Conservation (phyloP, 2,113 vertebrate genomes). For the Morone chrysops region DNA sequence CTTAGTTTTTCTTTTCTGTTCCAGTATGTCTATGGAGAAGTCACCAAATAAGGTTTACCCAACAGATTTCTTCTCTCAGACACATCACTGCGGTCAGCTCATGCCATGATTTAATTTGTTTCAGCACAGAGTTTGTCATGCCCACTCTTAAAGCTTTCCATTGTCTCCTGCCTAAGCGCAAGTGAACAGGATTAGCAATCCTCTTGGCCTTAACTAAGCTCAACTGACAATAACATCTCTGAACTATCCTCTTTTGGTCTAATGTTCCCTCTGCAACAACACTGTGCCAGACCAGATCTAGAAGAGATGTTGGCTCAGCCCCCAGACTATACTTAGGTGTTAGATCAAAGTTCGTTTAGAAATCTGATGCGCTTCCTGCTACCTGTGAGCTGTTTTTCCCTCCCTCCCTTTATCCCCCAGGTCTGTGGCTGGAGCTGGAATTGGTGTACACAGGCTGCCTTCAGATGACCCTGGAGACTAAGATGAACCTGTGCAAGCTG, state of each 20-base stretch:
- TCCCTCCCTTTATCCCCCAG: constrained; percentile 64
- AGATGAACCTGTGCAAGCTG: constrained; percentile 91
- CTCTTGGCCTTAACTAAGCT: constrained; percentile 56
- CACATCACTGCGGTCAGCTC: constrained; percentile 19
- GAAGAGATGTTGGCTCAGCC: neutral
- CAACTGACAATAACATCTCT: constrained; percentile 24
- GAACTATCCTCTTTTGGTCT: constrained; percentile 10
- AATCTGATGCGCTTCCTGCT: constrained; percentile 4
- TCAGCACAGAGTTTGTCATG: constrained; percentile 27
- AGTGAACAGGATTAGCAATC: constrained; percentile 57
- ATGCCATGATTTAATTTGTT: constrained; percentile 48
- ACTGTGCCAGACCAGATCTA: constrained; percentile 23
- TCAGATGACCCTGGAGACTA: constrained; percentile 90
- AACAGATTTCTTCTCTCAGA: constrained; percentile 22
- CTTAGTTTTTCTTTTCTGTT: neutral
- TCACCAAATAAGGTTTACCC: neutral
- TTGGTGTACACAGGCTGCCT: constrained; percentile 87
- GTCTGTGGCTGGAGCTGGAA: constrained; percentile 90
- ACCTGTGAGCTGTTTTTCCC: neutral
- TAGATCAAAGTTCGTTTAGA: constrained; percentile 17
- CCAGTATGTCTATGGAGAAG: neutral
- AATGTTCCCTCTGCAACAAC: constrained; percentile 19
- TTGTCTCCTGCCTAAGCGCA: constrained; percentile 51
- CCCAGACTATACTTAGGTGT: constrained; percentile 21
- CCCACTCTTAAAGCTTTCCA: constrained; percentile 17